phyloP scores from a whole-genome alignment of 2,888 invertebrate species.

The Pteria penguin region DNA sequence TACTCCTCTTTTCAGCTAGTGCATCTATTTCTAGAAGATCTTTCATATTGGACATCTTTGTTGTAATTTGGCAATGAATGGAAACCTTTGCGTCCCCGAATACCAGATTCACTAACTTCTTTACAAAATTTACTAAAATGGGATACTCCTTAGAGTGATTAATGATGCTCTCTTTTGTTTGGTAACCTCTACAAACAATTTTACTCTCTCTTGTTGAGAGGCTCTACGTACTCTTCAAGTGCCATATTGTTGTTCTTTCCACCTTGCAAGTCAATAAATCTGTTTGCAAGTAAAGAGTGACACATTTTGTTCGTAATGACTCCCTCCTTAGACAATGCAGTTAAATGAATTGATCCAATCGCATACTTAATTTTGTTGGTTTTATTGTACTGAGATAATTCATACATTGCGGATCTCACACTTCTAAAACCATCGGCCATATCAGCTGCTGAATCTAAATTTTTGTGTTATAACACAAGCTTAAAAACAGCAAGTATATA shows the following conservation, averaged over 20 bases:
- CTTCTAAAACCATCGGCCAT: conserved; percentile 33
- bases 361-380: too few species aligned
- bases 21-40: too few species aligned
- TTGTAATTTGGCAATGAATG: too few species aligned
- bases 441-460: conserved; percentile 32
- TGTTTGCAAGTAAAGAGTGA: conserved; percentile 31
- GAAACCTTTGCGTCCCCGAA: too few species aligned
- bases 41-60: conserved; percentile 13
- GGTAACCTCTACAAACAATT: too few species aligned
- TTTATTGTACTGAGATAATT: conserved; percentile 34
- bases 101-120: too few species aligned
- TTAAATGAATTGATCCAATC: conserved; percentile 35
- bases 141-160: conserved; percentile 33
- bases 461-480: too few species aligned
- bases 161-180: too few species aligned
- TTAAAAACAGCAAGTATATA: too few species aligned
- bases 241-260: too few species aligned
- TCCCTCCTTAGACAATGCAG: conserved; percentile 15
- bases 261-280: too few species aligned
- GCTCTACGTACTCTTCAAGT: too few species aligned
- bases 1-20: background rate
- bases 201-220: conserved; percentile 39
- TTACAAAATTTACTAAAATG: background rate
- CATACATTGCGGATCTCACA: conserved; percentile 38
- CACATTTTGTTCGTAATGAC: conserved; percentile 15